These are phyloP conservation scores for Prinia subflava DNA, from an alignment of 2,113 vertebrate genomes.

Conservation along the genomic window DNA sequence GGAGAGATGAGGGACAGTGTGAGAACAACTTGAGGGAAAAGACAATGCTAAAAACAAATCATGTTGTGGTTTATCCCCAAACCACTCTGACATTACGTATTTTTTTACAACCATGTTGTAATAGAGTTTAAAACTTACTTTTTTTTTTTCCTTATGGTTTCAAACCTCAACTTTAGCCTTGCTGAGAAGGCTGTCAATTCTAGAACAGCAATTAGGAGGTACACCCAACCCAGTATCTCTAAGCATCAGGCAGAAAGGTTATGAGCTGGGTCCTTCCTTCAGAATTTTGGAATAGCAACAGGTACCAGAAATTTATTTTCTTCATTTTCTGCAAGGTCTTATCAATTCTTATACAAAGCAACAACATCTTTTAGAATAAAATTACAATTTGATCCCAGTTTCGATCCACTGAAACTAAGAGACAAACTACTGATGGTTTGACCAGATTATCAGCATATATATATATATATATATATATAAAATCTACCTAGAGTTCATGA, in stretches of 20 bases:
- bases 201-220: neutral
- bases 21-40: neutral
- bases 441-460: neutral
- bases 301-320: neutral
- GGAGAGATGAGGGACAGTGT: neutral
- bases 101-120: neutral
- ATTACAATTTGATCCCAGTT: neutral
- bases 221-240: neutral
- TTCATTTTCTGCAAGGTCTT: neutral
- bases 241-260: neutral
- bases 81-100: fast-evolving
- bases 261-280: neutral
- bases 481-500: neutral
- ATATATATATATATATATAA: neutral
- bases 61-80: neutral
- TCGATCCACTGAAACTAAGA: neutral
- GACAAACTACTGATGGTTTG: neutral
- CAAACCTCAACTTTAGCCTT: neutral
- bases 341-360: neutral
- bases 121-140: neutral
- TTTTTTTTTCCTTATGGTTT: neutral
- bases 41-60: neutral
- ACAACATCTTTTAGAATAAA: neutral
- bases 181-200: neutral
- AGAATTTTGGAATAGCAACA: neutral